Percentiles rank a stretch among this genome's conserved stretches.
Evolutionary conservation across 2,888 invertebrate species (phyloP).

Genomic region (Dorcus hopei): DNA sequence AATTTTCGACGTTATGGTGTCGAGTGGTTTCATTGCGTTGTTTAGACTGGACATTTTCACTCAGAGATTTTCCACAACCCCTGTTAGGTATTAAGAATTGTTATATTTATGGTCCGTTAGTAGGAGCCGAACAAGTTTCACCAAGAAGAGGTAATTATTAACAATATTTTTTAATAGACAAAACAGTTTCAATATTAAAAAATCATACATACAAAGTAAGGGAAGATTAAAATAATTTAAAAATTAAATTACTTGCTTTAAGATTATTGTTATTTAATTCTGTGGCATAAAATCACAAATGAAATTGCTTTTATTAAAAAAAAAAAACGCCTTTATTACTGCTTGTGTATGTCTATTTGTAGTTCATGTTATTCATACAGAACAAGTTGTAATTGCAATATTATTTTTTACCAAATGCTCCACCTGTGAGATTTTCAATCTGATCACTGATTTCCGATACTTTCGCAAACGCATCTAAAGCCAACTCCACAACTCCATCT

Average conservation of each 20-base stretch:
- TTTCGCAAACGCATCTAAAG: slow-evolving; percentile 35
- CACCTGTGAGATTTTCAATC: slow-evolving; percentile 4
- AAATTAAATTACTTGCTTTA: too few relatives aligned
- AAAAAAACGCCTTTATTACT: too few relatives aligned
- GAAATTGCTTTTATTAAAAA: too few relatives aligned
- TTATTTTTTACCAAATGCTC: neutral
- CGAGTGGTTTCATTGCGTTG: slow-evolving; percentile 79
- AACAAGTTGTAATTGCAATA: too few relatives aligned
- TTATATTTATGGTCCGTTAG: slow-evolving; percentile 84
- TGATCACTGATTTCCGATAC: slow-evolving; percentile 29
- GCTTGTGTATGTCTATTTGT: too few relatives aligned
- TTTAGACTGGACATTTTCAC: slow-evolving; percentile 80
- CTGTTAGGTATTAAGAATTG: slow-evolving; percentile 80
- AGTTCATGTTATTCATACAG: too few relatives aligned
- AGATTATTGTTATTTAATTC: too few relatives aligned
- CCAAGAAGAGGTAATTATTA: slow-evolving; percentile 49
- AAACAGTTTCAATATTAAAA: too few relatives aligned
- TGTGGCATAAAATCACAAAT: too few relatives aligned
- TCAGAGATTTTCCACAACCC: slow-evolving; percentile 95
- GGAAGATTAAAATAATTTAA: too few relatives aligned
- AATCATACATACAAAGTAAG: too few relatives aligned
- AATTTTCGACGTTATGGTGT: slow-evolving; percentile 92
- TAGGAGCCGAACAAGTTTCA: slow-evolving; percentile 85
- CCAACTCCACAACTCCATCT: slow-evolving; percentile 31
- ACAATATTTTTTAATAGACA: neutral